Evolutionary conservation across 2,888 invertebrate species (phyloP).

Genomic region (Doris montereyensis): DNA sequence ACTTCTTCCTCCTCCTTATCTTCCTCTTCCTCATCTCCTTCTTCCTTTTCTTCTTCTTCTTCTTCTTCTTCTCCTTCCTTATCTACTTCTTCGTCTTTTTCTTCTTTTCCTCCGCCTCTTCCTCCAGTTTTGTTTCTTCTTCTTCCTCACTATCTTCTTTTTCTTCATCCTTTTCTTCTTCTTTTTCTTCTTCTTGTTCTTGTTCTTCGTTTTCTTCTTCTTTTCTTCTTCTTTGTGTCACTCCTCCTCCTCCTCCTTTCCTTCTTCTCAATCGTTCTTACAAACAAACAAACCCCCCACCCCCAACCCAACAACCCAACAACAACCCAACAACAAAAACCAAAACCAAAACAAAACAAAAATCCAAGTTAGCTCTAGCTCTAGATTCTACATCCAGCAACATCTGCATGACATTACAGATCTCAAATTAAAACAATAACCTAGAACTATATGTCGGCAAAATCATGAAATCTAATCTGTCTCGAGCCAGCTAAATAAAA

Average conservation of each 20-base stretch:
- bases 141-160: neutral
- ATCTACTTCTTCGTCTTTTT: neutral
- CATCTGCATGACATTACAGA: no score
- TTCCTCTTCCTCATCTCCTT: no score
- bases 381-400: no score
- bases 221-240: neutral
- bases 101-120: neutral
- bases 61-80: neutral
- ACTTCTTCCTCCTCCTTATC: no score
- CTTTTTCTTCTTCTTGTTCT: neutral
- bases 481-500: no score
- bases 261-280: neutral
- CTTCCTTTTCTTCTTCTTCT: conserved; percentile 16
- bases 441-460: no score
- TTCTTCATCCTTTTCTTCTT: neutral
- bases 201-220: neutral
- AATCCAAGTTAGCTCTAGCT: no score
- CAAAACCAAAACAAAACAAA: no score
- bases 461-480: no score
- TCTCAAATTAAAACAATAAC: no score
- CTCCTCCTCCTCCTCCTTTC: conserved; percentile 16
- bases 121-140: neutral
- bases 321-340: neutral
- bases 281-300: conserved; percentile 8
- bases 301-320: neutral